Evolutionary conservation across 2,113 vertebrate species (phyloP).

Genomic region (Euleptes europaea): DNA sequence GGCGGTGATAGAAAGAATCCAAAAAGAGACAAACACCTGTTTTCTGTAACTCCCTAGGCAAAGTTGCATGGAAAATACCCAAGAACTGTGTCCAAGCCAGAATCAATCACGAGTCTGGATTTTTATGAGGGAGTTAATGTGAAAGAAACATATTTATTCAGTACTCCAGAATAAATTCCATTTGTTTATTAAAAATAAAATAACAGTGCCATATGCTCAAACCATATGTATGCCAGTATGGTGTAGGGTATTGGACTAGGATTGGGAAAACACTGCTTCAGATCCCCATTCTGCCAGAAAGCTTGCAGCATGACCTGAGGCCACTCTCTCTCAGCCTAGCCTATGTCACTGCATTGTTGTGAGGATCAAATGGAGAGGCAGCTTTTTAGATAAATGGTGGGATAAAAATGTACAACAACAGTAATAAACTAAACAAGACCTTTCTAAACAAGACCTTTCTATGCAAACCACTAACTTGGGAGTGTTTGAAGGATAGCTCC

Average conservation of each 20-base stretch:
- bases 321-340: no score
- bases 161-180: neutral
- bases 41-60: neutral
- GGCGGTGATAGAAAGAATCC: neutral
- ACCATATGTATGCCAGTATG: no score
- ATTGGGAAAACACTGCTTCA: no score
- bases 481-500: fast-evolving
- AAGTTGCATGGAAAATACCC: neutral
- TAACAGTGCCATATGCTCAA: neutral
- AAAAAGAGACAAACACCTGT: neutral
- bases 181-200: neutral
- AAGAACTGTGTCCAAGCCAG: neutral
- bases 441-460: neutral
- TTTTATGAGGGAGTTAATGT: neutral
- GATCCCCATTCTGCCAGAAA: no score
- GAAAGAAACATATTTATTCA: neutral
- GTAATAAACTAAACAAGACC: neutral
- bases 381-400: no score
- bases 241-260: no score
- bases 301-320: no score
- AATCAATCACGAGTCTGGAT: neutral
- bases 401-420: neutral
- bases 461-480: neutral
- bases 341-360: no score
- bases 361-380: no score